Conservation (phyloP, 2,113 vertebrate genomes). For the Pyrgilauda ruficollis region DNA sequence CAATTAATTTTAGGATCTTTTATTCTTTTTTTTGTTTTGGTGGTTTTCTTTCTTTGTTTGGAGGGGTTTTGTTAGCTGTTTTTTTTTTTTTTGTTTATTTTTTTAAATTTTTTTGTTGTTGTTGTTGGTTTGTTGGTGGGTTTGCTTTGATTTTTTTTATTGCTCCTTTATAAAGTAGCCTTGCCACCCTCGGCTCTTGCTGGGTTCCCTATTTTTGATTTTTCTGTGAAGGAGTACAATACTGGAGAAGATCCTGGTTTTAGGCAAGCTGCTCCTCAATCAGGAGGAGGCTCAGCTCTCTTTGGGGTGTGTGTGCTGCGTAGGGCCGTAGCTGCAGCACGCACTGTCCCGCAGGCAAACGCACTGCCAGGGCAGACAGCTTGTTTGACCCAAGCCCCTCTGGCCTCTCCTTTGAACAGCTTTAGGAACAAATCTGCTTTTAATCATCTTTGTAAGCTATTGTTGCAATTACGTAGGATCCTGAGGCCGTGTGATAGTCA, state of each 20-base stretch:
- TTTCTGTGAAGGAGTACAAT: neutral
- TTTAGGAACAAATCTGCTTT: neutral
- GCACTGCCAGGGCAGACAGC: accelerated
- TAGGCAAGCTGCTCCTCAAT: neutral
- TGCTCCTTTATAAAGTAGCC: neutral
- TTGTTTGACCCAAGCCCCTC: neutral
- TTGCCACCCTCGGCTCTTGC: neutral
- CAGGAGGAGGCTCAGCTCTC: neutral
- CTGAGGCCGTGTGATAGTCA: neutral
- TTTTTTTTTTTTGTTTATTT: neutral
- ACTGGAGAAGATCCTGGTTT: neutral
- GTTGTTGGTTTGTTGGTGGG: neutral
- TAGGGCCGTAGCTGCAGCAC: neutral
- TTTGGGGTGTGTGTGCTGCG: neutral
- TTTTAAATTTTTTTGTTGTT: neutral
- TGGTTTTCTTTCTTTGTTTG: neutral
- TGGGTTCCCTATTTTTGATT: neutral
- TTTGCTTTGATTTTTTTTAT: neutral
- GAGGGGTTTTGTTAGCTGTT: neutral
- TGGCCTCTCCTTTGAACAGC: neutral
- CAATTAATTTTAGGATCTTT: neutral
- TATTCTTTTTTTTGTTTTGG: neutral
- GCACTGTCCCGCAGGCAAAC: accelerated
- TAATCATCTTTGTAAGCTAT: neutral
- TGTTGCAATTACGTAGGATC: neutral